Conservation (phyloP, 30 jellyfish, hydroid and myxozoan species). For the Aurelia aurita region DNA sequence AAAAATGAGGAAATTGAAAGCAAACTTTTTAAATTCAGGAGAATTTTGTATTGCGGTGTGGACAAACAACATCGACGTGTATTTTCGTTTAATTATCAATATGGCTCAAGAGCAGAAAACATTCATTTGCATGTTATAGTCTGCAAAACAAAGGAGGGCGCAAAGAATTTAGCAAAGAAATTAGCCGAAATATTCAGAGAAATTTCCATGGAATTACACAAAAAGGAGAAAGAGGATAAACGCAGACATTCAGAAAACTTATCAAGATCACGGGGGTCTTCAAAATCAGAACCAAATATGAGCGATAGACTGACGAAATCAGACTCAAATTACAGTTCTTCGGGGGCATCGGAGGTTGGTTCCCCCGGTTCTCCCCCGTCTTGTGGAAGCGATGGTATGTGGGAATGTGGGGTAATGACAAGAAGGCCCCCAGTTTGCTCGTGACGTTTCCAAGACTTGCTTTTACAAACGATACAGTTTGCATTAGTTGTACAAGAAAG, state of each 20-base stretch:
- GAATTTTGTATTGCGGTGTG: constrained; percentile 95
- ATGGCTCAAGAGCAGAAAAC: constrained; percentile 90
- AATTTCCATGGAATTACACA: constrained; percentile 80
- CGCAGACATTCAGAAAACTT: constrained; percentile 81
- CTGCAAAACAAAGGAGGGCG: constrained; percentile 89
- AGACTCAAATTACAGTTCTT: constrained; percentile 66
- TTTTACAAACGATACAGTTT: no score
- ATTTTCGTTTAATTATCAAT: constrained; percentile 90
- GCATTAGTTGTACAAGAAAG: no score
- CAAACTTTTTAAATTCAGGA: constrained; percentile 77
- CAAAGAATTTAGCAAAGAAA: constrained; percentile 82
- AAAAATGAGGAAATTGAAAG: constrained; percentile 53
- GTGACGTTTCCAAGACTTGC: not conserved
- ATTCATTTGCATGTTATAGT: constrained; percentile 88
- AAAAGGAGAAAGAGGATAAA: constrained; percentile 82
- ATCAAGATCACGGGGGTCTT: constrained; percentile 75
- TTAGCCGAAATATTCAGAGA: constrained; percentile 81
- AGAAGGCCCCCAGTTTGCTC: constrained; percentile 64
- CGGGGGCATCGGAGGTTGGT: constrained; percentile 16
- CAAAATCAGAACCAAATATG: constrained; percentile 69
- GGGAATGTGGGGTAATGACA: constrained; percentile 77
- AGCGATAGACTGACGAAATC: constrained; percentile 43
- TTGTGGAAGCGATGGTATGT: constrained; percentile 63
- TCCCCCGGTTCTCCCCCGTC: constrained; percentile 62
- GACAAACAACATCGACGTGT: constrained; percentile 91